Evolutionary conservation across 2,888 invertebrate species (phyloP).

Genomic region (Trichacis sp.): DNA sequence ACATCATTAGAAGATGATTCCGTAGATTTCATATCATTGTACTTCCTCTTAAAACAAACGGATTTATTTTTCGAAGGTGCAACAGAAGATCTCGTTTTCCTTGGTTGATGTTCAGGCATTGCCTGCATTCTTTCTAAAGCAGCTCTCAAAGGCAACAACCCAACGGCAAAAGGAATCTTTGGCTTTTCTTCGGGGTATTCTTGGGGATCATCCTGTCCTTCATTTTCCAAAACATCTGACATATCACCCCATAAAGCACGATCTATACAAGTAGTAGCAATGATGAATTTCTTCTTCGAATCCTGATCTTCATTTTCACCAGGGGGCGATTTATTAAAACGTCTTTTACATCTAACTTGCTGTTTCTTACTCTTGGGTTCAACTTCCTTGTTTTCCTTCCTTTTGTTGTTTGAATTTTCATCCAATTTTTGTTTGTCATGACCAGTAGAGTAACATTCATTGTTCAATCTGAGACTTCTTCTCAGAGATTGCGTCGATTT

Average conservation of each 20-base stretch:
- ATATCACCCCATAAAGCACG: slow-evolving; percentile 66
- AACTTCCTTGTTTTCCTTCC: slow-evolving; percentile 47
- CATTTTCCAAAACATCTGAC: slow-evolving; percentile 57
- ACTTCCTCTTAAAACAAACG: no score
- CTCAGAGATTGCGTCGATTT: slow-evolving; percentile 51
- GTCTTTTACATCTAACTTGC: slow-evolving; percentile 38
- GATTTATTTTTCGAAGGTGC: slow-evolving; percentile 56
- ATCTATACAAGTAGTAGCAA: slow-evolving; percentile 56
- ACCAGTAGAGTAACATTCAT: slow-evolving; percentile 51
- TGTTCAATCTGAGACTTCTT: slow-evolving; percentile 60
- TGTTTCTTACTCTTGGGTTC: slow-evolving; percentile 46
- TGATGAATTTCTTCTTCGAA: slow-evolving; percentile 13
- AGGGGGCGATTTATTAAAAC: slow-evolving; percentile 45
- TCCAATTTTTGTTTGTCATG: slow-evolving; percentile 8
- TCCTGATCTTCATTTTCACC: slow-evolving; percentile 13
- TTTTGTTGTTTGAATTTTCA: slow-evolving; percentile 19
- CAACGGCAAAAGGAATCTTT: slow-evolving; percentile 68
- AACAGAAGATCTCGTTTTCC: slow-evolving; percentile 67
- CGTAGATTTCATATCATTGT: no score
- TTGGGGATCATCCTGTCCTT: slow-evolving; percentile 40
- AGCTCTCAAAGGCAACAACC: slow-evolving; percentile 65
- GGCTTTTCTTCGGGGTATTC: slow-evolving; percentile 59
- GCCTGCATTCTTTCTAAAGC: slow-evolving; percentile 68
- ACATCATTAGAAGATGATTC: no score
- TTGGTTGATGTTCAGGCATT: slow-evolving; percentile 67